These are phyloP conservation scores for Glomeris maerens DNA, from an alignment of 1,140 invertebrate genomes.

Conservation along the genomic window DNA sequence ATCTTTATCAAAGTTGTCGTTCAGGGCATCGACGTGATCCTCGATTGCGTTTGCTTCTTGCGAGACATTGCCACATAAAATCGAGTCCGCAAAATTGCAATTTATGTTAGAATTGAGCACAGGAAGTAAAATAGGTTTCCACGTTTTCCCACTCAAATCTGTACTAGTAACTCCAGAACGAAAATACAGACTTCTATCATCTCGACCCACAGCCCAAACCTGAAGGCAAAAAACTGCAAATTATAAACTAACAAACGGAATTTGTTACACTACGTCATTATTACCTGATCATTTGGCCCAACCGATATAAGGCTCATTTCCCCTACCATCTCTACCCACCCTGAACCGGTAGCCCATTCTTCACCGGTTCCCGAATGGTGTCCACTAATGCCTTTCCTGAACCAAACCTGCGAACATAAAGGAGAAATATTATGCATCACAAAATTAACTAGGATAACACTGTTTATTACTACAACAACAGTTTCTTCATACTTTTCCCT, in stretches of 20 bases:
- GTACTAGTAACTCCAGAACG: slow-evolving; percentile 55
- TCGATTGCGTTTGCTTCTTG: too few species aligned
- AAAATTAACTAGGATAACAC: neutral
- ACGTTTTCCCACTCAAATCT: slow-evolving; percentile 73
- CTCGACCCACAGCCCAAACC: slow-evolving; percentile 44
- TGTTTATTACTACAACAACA: too few species aligned
- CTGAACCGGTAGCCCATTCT: slow-evolving; percentile 47
- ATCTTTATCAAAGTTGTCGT: too few species aligned
- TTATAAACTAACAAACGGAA: neutral
- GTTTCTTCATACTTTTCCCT: slow-evolving; percentile 66
- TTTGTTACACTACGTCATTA: slow-evolving; percentile 16
- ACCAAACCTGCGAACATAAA: too few species aligned
- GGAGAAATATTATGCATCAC: slow-evolving; percentile 19
- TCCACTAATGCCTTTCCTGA: slow-evolving; percentile 60
- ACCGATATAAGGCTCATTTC: slow-evolving; percentile 68
- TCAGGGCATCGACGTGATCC: too few species aligned
- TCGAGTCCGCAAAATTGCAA: too few species aligned
- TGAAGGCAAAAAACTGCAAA: slow-evolving; percentile 18
- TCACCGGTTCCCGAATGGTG: slow-evolving; percentile 17
- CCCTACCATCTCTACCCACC: slow-evolving; percentile 52
- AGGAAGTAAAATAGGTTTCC: slow-evolving; percentile 39
- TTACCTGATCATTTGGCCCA: slow-evolving; percentile 69
- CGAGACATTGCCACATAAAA: too few species aligned
- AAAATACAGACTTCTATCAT: slow-evolving; percentile 61
- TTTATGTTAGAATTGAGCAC: neutral